These are phyloP conservation scores for Odocoileus virginianus DNA, from an alignment of 2,113 vertebrate genomes.

Conservation along the genomic window DNA sequence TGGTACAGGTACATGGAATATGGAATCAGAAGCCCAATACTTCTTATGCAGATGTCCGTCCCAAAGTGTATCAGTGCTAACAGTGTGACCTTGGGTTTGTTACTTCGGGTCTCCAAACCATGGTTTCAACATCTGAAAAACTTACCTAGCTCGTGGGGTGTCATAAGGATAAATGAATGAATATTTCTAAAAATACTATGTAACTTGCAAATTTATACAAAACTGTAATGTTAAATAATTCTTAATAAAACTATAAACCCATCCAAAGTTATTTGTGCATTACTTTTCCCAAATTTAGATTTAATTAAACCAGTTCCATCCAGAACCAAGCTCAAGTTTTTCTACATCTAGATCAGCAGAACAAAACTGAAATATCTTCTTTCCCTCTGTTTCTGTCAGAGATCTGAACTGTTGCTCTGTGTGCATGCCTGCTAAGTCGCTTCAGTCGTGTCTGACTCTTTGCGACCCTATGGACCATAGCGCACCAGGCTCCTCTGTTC, in stretches of 20 bases:
- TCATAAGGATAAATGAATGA: neutral
- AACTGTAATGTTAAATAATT: neutral
- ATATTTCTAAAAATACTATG: neutral
- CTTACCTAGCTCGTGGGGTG: neutral
- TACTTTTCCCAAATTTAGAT: neutral
- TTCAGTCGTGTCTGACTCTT: neutral
- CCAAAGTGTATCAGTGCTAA: neutral
- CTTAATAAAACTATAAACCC: neutral
- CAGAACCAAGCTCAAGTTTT: neutral
- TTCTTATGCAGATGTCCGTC: neutral
- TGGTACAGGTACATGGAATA: neutral
- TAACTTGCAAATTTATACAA: neutral
- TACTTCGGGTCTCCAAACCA: neutral
- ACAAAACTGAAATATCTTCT: neutral
- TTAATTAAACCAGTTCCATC: constrained; percentile 21
- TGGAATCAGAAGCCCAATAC: neutral
- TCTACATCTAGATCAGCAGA: neutral
- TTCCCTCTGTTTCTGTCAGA: neutral
- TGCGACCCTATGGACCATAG: neutral
- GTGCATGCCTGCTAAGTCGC: neutral
- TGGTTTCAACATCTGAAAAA: neutral
- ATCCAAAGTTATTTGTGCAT: neutral
- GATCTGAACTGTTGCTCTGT: neutral
- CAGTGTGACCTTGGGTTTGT: neutral
- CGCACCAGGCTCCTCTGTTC: neutral